Evolutionary conservation across 35 echinoderm and acorn worm species (phyloP), one percentile per base, ranked within the genome.

Genomic region (Ptychodera flava): DNA sequence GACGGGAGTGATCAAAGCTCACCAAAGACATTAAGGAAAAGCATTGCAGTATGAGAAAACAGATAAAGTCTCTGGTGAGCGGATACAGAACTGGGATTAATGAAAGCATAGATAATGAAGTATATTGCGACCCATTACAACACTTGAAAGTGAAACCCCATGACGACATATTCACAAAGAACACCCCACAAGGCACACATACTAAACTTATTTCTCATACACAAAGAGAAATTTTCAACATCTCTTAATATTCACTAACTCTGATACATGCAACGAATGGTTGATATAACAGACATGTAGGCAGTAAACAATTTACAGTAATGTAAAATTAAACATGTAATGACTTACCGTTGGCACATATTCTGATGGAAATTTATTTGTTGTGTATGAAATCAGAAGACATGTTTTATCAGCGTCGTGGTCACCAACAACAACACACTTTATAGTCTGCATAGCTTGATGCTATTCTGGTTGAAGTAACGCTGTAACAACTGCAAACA

Each of bases 301-400:
- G 45, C 45, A 22, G 22, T 22, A 12, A 64, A n/a, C n/a, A n/a
- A n/a, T n/a, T n/a, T n/a, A n/a, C n/a, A n/a, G n/a, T n/a, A n/a
- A n/a, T n/a, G n/a, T n/a, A n/a, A n/a, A n/a, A n/a, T n/a, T n/a
- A n/a, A n/a, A n/a, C n/a, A n/a, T n/a, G 38, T 82, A 22, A 77
- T 33, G 35, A 82, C 92, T 93, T 92, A 97, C 95, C 85, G 95
- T 97, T 37, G 95, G 95, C 85, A 97, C 95, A 97, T 97, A 97
- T 86, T 97, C 95, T 79, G 95, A 97, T 78, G 95, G 95, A 77
- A 97, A 97, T 92, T 97, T 97, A 85, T 97, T 97, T 77, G 95
- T 97, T 85, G 95, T 97, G 36, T 97, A 97, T 80, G 95, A 97
- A 32, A 97, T 97, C 16, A 97, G 90, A 33, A 97, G 90, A 87